phyloP scores from a whole-genome alignment of 2,113 vertebrate species.

The Eidolon helvum region DNA sequence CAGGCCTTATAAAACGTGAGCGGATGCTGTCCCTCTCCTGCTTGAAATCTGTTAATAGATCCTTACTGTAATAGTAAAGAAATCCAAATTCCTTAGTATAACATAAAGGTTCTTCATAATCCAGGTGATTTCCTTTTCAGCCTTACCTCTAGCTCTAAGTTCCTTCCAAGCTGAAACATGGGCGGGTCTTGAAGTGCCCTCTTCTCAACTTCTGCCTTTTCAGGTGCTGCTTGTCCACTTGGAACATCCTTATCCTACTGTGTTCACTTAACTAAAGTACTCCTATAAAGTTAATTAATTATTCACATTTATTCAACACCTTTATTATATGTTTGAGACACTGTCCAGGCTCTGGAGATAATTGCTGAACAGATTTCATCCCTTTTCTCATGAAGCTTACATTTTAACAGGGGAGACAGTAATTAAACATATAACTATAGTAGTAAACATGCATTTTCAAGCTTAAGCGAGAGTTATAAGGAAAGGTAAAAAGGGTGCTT shows the following conservation, averaged over 20 bases:
- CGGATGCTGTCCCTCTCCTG: background rate
- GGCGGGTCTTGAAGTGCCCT: background rate
- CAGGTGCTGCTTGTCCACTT: background rate
- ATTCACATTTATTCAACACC: background rate
- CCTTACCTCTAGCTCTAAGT: background rate
- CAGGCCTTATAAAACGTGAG: background rate
- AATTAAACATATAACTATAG: constrained; percentile 28
- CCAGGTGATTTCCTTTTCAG: background rate
- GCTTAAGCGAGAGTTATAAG: background rate
- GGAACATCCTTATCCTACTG: background rate
- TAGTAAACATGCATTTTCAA: constrained; percentile 31
- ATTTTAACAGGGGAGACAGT: background rate
- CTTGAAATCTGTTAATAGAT: background rate
- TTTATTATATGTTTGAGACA: constrained; percentile 13
- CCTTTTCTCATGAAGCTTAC: background rate
- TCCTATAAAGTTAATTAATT: background rate
- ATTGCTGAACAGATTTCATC: background rate
- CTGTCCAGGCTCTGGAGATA: background rate
- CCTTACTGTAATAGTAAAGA: background rate
- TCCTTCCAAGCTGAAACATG: background rate
- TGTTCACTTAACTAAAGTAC: background rate
- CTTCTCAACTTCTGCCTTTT: background rate
- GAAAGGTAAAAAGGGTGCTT: background rate
- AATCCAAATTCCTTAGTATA: background rate
- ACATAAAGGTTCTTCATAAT: background rate